phyloP scores from a whole-genome alignment of 1,140 invertebrate genomes.

The Heliconius nattereri region DNA sequence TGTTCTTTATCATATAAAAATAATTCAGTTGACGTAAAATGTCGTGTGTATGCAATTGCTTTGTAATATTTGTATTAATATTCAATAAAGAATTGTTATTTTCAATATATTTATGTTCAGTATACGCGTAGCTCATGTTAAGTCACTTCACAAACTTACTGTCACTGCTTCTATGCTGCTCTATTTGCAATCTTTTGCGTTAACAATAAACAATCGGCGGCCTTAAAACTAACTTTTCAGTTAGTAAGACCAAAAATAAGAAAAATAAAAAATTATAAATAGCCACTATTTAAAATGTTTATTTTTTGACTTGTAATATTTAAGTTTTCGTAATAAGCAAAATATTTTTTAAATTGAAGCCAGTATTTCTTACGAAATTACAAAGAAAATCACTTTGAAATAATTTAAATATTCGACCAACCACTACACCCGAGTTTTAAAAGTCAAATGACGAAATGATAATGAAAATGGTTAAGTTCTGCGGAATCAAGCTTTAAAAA shows the following conservation, averaged over 20 bases:
- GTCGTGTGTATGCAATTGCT: slow-evolving; percentile 42
- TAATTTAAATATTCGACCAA: background rate
- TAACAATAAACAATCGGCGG: slow-evolving; percentile 36
- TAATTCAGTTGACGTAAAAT: slow-evolving; percentile 49
- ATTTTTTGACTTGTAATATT: background rate
- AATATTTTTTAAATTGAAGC: background rate
- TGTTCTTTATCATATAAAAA: slow-evolving; percentile 57
- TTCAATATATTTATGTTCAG: slow-evolving; percentile 46
- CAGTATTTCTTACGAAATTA: background rate
- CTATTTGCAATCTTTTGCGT: slow-evolving; percentile 23
- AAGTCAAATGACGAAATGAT: background rate
- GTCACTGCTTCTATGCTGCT: slow-evolving; percentile 6
- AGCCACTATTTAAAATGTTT: background rate
- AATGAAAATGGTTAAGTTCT: background rate
- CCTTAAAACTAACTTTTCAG: slow-evolving; percentile 46
- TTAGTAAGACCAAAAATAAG: slow-evolving; percentile 55
- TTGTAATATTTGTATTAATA: slow-evolving; percentile 27
- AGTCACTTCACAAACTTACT: slow-evolving; percentile 24
- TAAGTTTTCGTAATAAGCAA: background rate
- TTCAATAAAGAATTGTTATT: slow-evolving; percentile 28
- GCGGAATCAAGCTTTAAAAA: background rate
- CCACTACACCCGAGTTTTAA: background rate
- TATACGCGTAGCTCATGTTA: slow-evolving; percentile 66
- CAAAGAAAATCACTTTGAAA: background rate
- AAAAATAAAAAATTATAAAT: background rate